Evolutionary conservation across 2,888 invertebrate species (phyloP).

Genomic region (Monopis laevigella): DNA sequence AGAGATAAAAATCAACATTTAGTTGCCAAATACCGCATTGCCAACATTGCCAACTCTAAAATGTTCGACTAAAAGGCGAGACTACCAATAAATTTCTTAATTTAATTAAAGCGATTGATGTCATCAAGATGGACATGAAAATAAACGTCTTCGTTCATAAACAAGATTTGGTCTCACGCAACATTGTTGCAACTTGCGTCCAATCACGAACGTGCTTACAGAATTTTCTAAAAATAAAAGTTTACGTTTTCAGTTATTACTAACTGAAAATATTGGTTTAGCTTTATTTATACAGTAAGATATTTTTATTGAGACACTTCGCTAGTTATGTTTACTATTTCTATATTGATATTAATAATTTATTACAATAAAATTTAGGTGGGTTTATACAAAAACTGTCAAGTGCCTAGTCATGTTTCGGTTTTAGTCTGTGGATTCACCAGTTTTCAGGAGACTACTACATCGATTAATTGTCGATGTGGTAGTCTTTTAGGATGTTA

Average conservation of each 20-base stretch:
- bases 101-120: constrained; percentile 38
- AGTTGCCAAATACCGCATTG: constrained; percentile 7
- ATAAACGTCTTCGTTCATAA: constrained; percentile 14
- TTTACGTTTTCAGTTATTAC: constrained; percentile 3
- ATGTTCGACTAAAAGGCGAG: constrained; percentile 13
- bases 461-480: no score
- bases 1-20: constrained; percentile 6
- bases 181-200: constrained; percentile 20
- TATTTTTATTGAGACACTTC: no score
- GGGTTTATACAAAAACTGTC: no score
- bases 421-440: no score
- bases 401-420: no score
- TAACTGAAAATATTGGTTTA: no score
- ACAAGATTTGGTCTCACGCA: constrained; percentile 25
- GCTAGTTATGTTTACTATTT: no score
- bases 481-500: no score
- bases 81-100: constrained; percentile 42
- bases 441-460: no score
- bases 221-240: constrained; percentile 15
- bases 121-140: constrained; percentile 12
- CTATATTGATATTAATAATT: no score
- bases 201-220: constrained; percentile 2
- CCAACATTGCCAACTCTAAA: constrained; percentile 1
- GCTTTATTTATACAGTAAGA: no score
- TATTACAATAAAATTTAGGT: no score